Conservation (phyloP, 2,888 invertebrate genomes). For the Hetaerina titia region DNA sequence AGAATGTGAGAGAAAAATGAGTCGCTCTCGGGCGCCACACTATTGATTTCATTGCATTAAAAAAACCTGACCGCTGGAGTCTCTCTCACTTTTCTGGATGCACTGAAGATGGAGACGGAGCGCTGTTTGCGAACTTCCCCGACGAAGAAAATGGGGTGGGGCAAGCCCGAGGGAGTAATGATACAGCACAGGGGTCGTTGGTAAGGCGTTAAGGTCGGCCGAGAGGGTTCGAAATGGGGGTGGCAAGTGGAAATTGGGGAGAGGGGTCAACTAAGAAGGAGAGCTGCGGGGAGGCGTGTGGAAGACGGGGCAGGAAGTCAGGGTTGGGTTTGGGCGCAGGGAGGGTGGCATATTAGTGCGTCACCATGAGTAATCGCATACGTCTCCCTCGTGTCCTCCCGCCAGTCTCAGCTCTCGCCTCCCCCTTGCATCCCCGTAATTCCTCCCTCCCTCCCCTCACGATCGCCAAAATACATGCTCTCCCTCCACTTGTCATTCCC, state of each 20-base stretch:
- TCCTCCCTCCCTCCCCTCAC: neutral
- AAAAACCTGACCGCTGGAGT: neutral
- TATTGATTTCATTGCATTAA: neutral
- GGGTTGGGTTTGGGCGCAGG: neutral
- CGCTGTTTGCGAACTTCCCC: constrained; percentile 18
- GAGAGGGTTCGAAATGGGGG: neutral
- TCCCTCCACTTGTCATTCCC: neutral
- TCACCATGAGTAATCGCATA: constrained; percentile 58
- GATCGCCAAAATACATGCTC: neutral
- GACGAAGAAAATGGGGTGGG: neutral
- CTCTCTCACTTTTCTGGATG: neutral
- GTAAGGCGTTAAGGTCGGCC: neutral
- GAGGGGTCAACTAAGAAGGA: neutral
- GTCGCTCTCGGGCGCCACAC: neutral
- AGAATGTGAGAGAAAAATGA: neutral
- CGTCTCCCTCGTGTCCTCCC: neutral
- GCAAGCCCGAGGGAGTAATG: constrained; percentile 28
- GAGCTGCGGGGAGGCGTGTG: no score
- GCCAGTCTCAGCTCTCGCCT: neutral
- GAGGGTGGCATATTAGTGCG: constrained; percentile 33
- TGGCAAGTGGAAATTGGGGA: neutral
- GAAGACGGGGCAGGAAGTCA: neutral
- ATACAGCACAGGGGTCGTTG: neutral
- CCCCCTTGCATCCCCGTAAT: neutral
- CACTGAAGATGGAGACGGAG: neutral